phyloP scores from a whole-genome alignment of 2,888 invertebrate species.

The Cylindroiulus punctatus region DNA sequence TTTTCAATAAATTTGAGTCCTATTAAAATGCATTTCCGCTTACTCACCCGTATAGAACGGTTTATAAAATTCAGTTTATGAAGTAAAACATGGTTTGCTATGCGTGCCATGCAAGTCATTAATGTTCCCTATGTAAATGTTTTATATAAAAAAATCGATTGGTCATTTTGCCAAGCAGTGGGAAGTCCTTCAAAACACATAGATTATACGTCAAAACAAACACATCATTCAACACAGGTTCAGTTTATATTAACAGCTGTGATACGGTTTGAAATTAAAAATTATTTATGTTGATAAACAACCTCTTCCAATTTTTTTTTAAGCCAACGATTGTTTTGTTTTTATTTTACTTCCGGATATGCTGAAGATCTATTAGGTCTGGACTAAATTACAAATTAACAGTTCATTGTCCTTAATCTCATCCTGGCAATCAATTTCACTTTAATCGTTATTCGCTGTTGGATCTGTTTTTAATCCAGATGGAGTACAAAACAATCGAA shows the following conservation, averaged over 20 bases:
- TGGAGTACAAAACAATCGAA: no score
- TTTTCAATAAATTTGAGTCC: neutral
- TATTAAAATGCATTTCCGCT: neutral
- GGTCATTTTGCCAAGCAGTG: neutral
- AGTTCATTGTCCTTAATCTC: neutral
- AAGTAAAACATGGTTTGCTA: neutral
- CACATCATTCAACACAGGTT: neutral
- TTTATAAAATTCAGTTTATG: neutral
- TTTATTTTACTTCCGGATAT: neutral
- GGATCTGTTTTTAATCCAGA: no score
- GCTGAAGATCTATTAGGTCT: neutral
- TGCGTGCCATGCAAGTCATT: neutral
- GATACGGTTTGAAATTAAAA: neutral
- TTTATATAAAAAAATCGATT: constrained; percentile 1
- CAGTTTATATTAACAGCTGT: neutral
- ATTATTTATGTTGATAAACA: neutral
- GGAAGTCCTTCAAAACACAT: constrained; percentile 7
- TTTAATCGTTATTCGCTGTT: no score
- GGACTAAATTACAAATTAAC: neutral
- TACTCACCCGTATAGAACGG: neutral
- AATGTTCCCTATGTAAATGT: neutral
- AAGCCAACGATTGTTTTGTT: neutral
- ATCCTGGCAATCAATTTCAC: no score
- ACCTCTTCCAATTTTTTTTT: neutral
- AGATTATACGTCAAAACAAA: neutral